Base-by-base conservation (phyloP, 2,888 invertebrate species). In the Schrankia costaestrigalis region DNA sequence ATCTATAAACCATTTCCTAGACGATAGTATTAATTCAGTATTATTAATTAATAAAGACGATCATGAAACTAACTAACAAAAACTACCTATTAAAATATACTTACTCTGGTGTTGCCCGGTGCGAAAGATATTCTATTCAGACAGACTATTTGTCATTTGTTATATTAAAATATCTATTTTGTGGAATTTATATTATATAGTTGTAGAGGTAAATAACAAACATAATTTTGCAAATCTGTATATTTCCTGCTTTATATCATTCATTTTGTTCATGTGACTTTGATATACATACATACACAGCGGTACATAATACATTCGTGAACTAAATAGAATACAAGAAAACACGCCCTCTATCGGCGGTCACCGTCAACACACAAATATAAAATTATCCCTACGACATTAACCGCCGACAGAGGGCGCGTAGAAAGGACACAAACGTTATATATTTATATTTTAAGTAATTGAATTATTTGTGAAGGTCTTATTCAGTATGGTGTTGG, bases 171-270 rank as follows among this genome's bases (percentile, higher is more conserved):
- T 23, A 23, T 9, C 1, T 5, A 7, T 6, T 11, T 23, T 8
- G n/a, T 21, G n/a, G 10, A 3, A 2, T 21, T 21, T 21, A 21
- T 9, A 21, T 7, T 9, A 9, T 19, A 19, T 19, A 19, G 7
- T 10, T 9, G 10, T 22, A 22, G n/a, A 3, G 10, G 10, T n/a
- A 22, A 22, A n/a, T 10, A 22, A 10, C 1, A n/a, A 22, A 22
- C 2, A 5, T 9, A 11, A 41, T 63, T 64, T 70, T 78, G 77
- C 72, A 80, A 78, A 80, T 77, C 61, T 70, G 68, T 81, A 81
- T 81, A 80, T 79, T 79, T 56, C 56, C 48, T 56, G 59, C 45
- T 43, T 57, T 48, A 55, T 76, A 61, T 56, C 56, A 63, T 59
- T 65, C 63, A 52, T 62, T 64, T 65, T 63, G 59, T 65, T 71